Evolutionary conservation across 2,888 invertebrate species (phyloP), one percentile per base, ranked within the genome.

Genomic region (Omphaloscelis lunosa): DNA sequence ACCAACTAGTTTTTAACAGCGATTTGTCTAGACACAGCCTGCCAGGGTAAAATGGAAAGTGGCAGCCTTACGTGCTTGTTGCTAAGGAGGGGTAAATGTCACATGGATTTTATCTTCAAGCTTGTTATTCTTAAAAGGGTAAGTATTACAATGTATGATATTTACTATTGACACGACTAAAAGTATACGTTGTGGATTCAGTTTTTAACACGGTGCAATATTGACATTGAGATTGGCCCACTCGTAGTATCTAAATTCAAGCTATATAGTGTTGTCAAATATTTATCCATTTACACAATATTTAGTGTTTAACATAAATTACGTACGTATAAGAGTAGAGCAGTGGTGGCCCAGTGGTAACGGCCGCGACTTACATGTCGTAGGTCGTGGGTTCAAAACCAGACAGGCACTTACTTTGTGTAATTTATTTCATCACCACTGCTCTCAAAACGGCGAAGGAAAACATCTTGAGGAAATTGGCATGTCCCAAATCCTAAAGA

Each of bases 1-100:
- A 53, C 70, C 61, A 74, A 88, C 89, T 65, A 76, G 89, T 89
- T 89, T 87, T 89, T 86, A 85, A 75, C 34, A 76, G 79, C 83
- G 67, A 84, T 85, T 84, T 83, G 87, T 83, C 82, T 82, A 82
- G 87, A 80, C 62, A 66, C 53, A 63, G 82, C 72, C 77, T 27
- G 84, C 39, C 82, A 34, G 79, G 82, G 45, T 61, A 8, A 61
- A 75, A 79, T 72, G 72, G 86, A 84, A 85, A 84, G 86, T 75
- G 75, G 51, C 53, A 79, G 29, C 27, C 34, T 69, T 48, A 59
- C 58, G 53, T 58, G 72, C 15, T 41, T 6, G 51, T 59, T 20
- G 41, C 70, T 62, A 6, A n/a, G 66, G 34, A 71, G 84, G 27
- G 59, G 72, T 27, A 66, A 75, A 76, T 76, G 76, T 69, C 53